Conservation (phyloP, 2,113 vertebrate genomes). For the Archocentrus centrarchus region DNA sequence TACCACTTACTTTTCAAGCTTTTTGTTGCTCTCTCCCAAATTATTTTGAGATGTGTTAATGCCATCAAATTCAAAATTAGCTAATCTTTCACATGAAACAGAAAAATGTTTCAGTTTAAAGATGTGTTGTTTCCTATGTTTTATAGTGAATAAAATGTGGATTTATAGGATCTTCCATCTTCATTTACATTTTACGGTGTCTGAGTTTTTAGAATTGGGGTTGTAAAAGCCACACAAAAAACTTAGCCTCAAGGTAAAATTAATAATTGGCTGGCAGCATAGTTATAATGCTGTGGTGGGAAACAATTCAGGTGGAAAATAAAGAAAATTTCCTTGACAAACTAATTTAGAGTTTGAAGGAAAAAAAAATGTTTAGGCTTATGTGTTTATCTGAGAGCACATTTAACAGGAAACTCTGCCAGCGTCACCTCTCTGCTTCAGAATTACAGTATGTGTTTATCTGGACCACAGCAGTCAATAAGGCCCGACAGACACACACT, state of each 20-base stretch:
- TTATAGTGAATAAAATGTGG: neutral
- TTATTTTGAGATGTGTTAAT: neutral
- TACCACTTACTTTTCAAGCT: no score
- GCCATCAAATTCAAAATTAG: neutral
- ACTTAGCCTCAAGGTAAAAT: neutral
- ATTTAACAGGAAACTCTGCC: neutral
- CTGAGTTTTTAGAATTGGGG: neutral
- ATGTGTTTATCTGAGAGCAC: neutral
- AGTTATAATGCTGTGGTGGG: neutral
- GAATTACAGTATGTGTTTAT: neutral
- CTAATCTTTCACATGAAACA: neutral
- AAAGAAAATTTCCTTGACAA: neutral
- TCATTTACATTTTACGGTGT: neutral
- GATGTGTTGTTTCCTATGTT: neutral
- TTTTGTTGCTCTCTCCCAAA: no score
- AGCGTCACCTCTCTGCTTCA: neutral
- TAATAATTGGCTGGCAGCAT: neutral
- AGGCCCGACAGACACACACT: slow-evolving; percentile 25
- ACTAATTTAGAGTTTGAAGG: neutral
- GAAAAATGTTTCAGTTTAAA: neutral
- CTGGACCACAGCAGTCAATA: slow-evolving; percentile 36
- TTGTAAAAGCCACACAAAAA: neutral
- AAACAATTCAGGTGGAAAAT: neutral
- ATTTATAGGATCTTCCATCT: neutral
- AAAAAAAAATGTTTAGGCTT: neutral